Percentiles rank a stretch among this genome's conserved stretches.
Conservation (phyloP, 2,888 invertebrate species). For the Callimorpha dominula region DNA sequence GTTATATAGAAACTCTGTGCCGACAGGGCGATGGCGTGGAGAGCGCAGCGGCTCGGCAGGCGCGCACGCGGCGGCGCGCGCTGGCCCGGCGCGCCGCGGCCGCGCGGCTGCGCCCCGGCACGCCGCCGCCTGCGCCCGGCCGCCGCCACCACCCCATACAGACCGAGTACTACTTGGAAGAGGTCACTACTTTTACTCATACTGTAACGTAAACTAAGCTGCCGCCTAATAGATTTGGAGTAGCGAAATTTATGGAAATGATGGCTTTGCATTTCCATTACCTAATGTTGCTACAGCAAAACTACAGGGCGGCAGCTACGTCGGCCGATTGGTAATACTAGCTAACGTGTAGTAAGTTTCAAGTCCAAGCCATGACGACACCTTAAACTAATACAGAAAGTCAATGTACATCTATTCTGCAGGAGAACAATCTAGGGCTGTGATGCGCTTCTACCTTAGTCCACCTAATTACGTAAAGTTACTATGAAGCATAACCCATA, state of each 20-base stretch:
- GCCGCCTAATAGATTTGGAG: no score
- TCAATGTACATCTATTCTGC: no score
- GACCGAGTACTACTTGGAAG: constrained; percentile 96
- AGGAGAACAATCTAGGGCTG: background rate
- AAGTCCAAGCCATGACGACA: background rate
- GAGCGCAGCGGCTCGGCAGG: constrained; percentile 70
- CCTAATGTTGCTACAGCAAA: no score
- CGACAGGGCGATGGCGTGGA: constrained; percentile 79
- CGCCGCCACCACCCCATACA: constrained; percentile 95
- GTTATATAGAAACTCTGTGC: no score
- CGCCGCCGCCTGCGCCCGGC: constrained; percentile 93
- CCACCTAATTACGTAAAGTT: background rate
- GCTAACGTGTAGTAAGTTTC: background rate
- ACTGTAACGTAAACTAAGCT: background rate
- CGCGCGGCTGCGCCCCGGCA: constrained; percentile 88
- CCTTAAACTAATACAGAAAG: no score
- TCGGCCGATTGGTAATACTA: background rate
- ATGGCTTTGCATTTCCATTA: no score
- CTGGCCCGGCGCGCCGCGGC: constrained; percentile 91
- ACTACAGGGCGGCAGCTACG: background rate
- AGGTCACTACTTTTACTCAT: no score
- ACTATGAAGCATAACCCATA: background rate
- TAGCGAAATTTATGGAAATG: no score
- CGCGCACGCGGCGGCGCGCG: constrained; percentile 88
- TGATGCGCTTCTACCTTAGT: background rate